These are phyloP conservation scores for Cephalotes varians DNA, from an alignment of 2,888 invertebrate genomes.

Conservation along the genomic window DNA sequence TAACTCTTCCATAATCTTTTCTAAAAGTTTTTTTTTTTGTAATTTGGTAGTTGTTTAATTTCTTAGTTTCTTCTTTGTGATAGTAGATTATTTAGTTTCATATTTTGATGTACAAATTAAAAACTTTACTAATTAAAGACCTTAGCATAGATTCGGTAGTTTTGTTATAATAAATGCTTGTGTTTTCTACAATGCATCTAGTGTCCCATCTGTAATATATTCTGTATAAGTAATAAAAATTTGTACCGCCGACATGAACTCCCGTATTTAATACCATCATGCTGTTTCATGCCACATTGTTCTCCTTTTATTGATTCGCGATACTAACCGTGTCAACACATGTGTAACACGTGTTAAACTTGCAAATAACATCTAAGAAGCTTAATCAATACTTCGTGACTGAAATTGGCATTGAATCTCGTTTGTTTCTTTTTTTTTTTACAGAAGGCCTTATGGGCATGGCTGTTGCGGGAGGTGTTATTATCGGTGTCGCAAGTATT, in stretches of 20 bases:
- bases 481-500: slow-evolving; percentile 93
- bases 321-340: not conserved
- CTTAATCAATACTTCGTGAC: not conserved
- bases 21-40: not conserved
- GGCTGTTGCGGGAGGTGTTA: slow-evolving; percentile 95
- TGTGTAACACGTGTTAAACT: slow-evolving; percentile 6
- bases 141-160: not conserved
- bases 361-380: not conserved
- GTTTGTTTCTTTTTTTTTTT: slow-evolving; percentile 78
- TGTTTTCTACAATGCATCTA: slow-evolving; percentile 34
- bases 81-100: not conserved
- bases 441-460: slow-evolving; percentile 95
- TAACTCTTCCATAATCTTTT: slow-evolving; percentile 27
- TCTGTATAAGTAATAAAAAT: slow-evolving; percentile 58
- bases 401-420: slow-evolving; percentile 54
- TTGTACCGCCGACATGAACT: slow-evolving; percentile 42
- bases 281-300: not conserved
- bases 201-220: slow-evolving; percentile 50
- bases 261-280: slow-evolving; percentile 56
- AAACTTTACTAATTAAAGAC: not conserved
- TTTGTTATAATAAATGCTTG: not conserved
- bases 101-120: slow-evolving; percentile 14
- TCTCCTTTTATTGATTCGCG: slow-evolving; percentile 5
- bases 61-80: not conserved
- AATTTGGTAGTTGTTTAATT: not conserved